A percentile compares a stretch with the other conserved stretches of the same genome.
Conservation (phyloP, 2,797 vertebrate species). For the Microctenopoma lineatum region DNA sequence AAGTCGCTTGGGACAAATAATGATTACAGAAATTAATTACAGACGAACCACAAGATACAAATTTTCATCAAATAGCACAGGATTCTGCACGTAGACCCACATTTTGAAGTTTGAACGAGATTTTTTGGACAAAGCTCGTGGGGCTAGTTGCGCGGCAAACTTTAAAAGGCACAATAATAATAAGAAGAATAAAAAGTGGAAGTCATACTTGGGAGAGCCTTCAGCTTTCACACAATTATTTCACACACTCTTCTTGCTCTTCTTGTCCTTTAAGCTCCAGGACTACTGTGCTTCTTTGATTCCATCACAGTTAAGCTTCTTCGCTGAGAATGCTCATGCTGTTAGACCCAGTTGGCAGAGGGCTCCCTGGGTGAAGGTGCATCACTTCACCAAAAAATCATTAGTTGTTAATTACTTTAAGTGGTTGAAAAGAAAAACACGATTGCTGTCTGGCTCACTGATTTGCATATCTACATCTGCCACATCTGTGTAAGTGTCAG, state of each 20-base stretch:
- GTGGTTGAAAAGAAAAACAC: background rate
- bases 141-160: no score
- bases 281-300: constrained; percentile 29
- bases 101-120: no score
- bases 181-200: no score
- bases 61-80: no score
- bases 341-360: background rate
- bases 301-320: constrained; percentile 9
- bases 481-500: constrained; percentile 14
- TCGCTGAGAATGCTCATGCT: background rate
- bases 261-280: constrained; percentile 14
- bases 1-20: no score
- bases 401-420: constrained; percentile 1
- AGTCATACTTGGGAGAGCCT: no score
- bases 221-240: constrained; percentile 2
- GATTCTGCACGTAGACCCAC: no score
- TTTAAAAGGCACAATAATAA: no score
- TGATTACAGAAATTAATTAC: no score
- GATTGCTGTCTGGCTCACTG: background rate
- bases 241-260: constrained; percentile 16
- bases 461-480: background rate
- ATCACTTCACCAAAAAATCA: constrained; percentile 1
- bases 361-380: background rate
- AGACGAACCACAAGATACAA: no score
- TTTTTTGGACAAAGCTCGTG: no score